Evolutionary conservation across 1,140 invertebrate species (phyloP).

Genomic region (Drosophila kurseongensis): DNA sequence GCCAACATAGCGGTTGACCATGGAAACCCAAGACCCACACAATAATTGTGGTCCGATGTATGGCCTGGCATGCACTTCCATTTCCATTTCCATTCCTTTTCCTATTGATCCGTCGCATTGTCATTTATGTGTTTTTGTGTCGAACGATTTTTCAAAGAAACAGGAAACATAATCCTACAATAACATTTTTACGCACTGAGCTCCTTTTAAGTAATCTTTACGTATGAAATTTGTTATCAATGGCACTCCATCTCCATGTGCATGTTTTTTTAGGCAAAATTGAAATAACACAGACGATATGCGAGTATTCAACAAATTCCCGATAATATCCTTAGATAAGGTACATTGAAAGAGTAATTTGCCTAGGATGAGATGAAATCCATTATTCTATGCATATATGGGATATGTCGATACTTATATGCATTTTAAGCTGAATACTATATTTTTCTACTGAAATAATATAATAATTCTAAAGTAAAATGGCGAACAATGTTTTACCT

Average conservation of each 20-base stretch:
- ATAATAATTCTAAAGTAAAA: too few species aligned
- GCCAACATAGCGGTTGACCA: conserved; percentile 74
- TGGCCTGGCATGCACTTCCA: conserved; percentile 36
- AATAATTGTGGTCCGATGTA: conserved; percentile 45
- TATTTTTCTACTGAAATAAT: conserved; percentile 10
- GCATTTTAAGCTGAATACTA: conserved; percentile 17
- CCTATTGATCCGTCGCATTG: conserved; percentile 61
- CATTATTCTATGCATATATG: conserved; percentile 29
- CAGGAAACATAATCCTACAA: conserved; percentile 71
- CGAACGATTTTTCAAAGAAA: conserved; percentile 52
- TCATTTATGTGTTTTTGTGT: conserved; percentile 33
- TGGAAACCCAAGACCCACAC: conserved; percentile 61
- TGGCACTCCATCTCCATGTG: conserved; percentile 50
- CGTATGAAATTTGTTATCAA: conserved; percentile 75
- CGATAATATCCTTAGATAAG: conserved; percentile 48
- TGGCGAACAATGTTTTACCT: neutral
- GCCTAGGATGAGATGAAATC: conserved; percentile 25
- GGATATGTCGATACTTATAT: conserved; percentile 17
- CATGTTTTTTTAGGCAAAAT: conserved; percentile 64
- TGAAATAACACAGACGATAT: conserved; percentile 50
- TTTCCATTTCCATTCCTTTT: conserved; percentile 34
- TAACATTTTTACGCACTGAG: conserved; percentile 66
- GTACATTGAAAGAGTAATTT: conserved; percentile 36
- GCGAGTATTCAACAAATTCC: conserved; percentile 45
- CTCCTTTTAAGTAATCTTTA: conserved; percentile 75